A percentile compares a stretch with the other conserved stretches of the same genome.
Evolutionary conservation across 2,888 invertebrate genomes (phyloP).

Genomic region (Watsonalla binaria): DNA sequence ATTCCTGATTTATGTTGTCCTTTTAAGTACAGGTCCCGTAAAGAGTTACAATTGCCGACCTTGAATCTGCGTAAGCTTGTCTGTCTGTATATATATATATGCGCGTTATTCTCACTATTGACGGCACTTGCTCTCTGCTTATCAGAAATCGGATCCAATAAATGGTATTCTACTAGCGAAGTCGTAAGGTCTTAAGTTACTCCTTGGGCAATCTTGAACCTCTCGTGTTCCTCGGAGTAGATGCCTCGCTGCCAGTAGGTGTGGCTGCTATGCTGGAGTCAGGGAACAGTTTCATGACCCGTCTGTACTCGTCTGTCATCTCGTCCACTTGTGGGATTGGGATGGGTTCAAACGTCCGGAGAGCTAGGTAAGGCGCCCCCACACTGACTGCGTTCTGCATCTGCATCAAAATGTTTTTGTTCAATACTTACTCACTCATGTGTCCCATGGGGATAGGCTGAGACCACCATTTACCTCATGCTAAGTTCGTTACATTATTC

Average conservation of each 20-base stretch:
- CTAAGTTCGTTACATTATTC: no score
- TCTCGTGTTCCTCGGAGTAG: conserved; percentile 42
- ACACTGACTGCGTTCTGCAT: conserved; percentile 72
- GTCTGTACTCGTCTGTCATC: conserved; percentile 37
- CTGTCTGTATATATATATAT: no score
- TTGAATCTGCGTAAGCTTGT: no score
- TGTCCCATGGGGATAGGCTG: no score
- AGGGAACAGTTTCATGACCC: conserved; percentile 49
- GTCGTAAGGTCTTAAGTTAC: conserved; percentile 3
- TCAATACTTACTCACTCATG: no score
- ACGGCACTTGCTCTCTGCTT: no score
- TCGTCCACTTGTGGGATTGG: conserved; percentile 55
- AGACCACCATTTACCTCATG: no score
- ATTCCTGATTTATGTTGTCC: no score
- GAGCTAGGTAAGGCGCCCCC: conserved; percentile 79
- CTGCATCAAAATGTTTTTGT: conserved; percentile 34
- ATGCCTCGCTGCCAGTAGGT: conserved; percentile 41
- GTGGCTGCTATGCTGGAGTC: conserved; percentile 38
- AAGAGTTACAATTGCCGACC: no score
- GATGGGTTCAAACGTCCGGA: conserved; percentile 62
- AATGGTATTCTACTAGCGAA: background rate
- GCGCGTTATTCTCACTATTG: no score
- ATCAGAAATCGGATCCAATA: background rate
- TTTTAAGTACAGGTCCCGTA: no score
- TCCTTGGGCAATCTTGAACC: conserved; percentile 26